These are phyloP conservation scores for Panzeria rudis DNA, from an alignment of 2,888 invertebrate genomes.

Conservation along the genomic window DNA sequence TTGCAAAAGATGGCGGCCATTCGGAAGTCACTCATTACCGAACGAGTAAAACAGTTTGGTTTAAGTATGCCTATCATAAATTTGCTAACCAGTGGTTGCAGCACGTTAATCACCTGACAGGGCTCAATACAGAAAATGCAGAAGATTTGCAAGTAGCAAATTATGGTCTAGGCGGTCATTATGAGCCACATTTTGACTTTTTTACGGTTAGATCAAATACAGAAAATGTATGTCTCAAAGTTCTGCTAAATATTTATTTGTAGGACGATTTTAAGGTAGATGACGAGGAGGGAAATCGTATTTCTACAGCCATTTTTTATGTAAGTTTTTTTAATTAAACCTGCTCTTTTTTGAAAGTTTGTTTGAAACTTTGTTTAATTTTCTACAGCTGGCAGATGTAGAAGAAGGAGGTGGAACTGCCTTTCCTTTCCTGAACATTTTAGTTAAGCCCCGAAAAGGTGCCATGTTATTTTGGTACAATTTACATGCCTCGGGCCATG, in stretches of 20 bases:
- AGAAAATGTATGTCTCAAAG: background rate
- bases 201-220: conserved; percentile 72
- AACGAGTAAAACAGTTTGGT: conserved; percentile 87
- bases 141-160: conserved; percentile 88
- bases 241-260: background rate
- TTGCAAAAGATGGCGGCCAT: conserved; percentile 93
- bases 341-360: no score
- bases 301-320: conserved; percentile 97
- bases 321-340: conserved; percentile 86
- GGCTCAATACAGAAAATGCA: conserved; percentile 85
- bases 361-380: background rate
- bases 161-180: conserved; percentile 89
- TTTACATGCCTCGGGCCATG: conserved; percentile 78
- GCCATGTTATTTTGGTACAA: conserved; percentile 83
- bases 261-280: conserved; percentile 84
- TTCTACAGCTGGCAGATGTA: conserved; percentile 96
- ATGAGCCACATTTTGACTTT: conserved; percentile 87
- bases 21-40: conserved; percentile 89
- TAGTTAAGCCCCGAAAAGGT: conserved; percentile 93
- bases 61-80: conserved; percentile 78
- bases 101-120: conserved; percentile 88
- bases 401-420: conserved; percentile 98
- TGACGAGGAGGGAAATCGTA: conserved; percentile 90
- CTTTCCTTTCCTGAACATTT: conserved; percentile 93
- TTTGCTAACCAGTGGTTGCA: conserved; percentile 82